Evolutionary conservation across 2,797 vertebrate species (phyloP), one percentile per base, ranked within the genome.

Genomic region (Propithecus perrieri): DNA sequence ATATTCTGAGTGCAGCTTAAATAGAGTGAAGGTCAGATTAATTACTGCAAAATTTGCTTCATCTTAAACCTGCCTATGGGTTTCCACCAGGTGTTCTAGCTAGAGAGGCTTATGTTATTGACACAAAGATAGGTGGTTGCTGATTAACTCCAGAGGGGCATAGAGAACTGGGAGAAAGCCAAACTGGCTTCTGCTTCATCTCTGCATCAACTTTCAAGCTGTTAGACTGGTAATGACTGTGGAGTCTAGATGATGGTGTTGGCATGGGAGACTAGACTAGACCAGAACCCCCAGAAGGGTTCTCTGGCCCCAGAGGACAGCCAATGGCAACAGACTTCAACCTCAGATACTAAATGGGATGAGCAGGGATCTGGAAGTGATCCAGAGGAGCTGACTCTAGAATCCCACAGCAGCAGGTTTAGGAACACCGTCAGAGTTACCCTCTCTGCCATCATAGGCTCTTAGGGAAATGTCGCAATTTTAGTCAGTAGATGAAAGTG

Each of bases 141-240:
- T 97, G 98, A 98, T 97, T 97, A 97, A 96, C 55, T 69, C 93
- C 41, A 4, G 90, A 89, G 85, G 93, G 85, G 57, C 63, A 74
- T 41, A 46, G 59, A 88, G 59, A 95, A 85, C 91, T 84, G 96
- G 94, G 67, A 76, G 85, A 67, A 94, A 93, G 97, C 94, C 97
- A 96, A 71, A 43, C 55, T 72, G 86, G 89, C 55, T 96, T 93
- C 89, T 95, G 96, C 69, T 95, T 78, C 92, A 91, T 85, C 86
- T 94, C 28, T 91, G 67, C 30, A 71, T 96, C 91, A 91, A 35
- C 69, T 96, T 91, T 89, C 84, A 97, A 95, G 93, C 94, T 97
- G 63, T 93, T 74, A 35, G 53, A 85, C 30, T 87, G 72, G 86
- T 61, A 93, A 76, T 71, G 89, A 91, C 89, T 83, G 43, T 43